Evolutionary conservation across 2,797 vertebrate species (phyloP).

Genomic region (Coendou prehensilis): DNA sequence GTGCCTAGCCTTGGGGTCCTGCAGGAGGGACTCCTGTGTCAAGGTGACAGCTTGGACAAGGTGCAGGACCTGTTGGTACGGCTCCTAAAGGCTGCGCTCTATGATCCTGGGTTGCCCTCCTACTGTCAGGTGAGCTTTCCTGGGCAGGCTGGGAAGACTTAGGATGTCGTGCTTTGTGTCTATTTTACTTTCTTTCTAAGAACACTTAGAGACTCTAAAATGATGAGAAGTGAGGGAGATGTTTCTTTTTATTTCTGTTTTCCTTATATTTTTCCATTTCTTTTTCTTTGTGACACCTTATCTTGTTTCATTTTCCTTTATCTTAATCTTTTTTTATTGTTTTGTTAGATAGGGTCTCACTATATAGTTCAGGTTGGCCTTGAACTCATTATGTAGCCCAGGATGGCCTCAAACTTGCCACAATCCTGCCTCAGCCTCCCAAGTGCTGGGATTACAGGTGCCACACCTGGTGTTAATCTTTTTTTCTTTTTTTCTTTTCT

Average conservation of each 20-base stretch:
- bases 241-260: conserved; percentile 29
- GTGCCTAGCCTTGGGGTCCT: conserved; percentile 94
- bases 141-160: background rate
- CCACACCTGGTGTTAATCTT: background rate
- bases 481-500: conserved; percentile 54
- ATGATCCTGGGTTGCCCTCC: conserved; percentile 95
- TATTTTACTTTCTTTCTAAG: background rate
- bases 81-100: conserved; percentile 93
- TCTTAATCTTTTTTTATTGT: background rate
- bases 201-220: background rate
- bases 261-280: background rate
- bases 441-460: background rate
- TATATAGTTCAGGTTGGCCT: background rate
- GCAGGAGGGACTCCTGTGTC: conserved; percentile 96
- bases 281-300: background rate
- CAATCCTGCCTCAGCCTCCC: background rate
- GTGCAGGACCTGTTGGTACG: conserved; percentile 95
- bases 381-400: background rate
- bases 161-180: background rate
- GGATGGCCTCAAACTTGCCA: background rate
- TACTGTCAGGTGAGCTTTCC: conserved; percentile 93
- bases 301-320: background rate
- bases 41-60: conserved; percentile 92
- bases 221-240: background rate
- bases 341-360: background rate